Percentiles rank a stretch among this genome's conserved stretches.
Evolutionary conservation across 2,113 vertebrate genomes (phyloP).

Genomic region (Panthera uncia): DNA sequence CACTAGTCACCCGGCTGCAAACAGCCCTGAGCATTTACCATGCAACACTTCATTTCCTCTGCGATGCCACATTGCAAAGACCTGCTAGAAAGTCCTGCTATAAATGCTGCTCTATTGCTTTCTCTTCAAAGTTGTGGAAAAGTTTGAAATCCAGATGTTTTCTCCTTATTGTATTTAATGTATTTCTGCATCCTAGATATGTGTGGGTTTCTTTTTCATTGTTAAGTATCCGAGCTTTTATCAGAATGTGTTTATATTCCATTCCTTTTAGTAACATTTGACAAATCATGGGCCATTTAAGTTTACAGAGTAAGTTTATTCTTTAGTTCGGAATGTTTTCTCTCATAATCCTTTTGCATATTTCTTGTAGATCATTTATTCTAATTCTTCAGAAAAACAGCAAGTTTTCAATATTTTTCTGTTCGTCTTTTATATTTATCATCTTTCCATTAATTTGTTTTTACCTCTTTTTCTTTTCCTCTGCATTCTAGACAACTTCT

Average conservation of each 20-base stretch:
- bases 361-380: neutral
- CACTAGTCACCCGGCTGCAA: neutral
- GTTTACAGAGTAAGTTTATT: neutral
- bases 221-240: neutral
- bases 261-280: neutral
- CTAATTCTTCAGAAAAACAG: neutral
- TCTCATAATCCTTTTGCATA: neutral
- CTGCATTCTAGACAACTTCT: neutral
- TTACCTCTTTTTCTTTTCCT: neutral
- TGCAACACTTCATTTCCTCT: neutral
- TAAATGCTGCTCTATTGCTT: neutral
- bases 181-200: neutral
- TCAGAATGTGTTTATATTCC: neutral
- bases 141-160: neutral
- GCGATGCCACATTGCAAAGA: fast-evolving
- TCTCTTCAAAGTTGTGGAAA: neutral
- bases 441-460: neutral
- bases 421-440: neutral
- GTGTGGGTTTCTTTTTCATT: neutral
- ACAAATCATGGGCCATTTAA: neutral
- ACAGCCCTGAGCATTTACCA: neutral
- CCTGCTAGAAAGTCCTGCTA: neutral
- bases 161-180: neutral
- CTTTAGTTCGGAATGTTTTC: neutral
- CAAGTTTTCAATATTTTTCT: neutral